Conservation (phyloP, 35 echinoderm and acorn worm genomes). For the Anneissia japonica region DNA sequence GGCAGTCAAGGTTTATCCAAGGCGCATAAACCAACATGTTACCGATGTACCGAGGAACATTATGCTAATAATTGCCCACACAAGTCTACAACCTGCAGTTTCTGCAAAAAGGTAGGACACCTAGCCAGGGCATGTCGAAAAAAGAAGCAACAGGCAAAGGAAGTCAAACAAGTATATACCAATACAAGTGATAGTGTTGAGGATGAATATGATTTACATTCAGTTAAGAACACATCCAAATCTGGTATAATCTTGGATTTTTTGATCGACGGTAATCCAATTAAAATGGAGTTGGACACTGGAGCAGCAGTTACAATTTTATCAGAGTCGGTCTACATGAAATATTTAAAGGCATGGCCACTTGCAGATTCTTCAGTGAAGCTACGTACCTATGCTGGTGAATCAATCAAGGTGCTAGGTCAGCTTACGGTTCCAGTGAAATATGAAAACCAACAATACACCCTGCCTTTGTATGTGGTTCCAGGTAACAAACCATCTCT, state of each 20-base stretch:
- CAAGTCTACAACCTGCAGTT: too few species aligned
- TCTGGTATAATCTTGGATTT: not conserved
- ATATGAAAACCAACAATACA: not conserved
- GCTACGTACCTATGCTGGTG: constrained; percentile 21
- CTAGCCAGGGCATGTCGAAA: too few species aligned
- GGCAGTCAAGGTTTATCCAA: too few species aligned
- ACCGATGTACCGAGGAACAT: too few species aligned
- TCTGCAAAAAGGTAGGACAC: too few species aligned
- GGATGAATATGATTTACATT: too few species aligned
- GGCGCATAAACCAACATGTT: too few species aligned
- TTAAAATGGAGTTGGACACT: constrained; percentile 1
- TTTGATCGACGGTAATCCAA: not conserved
- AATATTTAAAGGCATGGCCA: not conserved
- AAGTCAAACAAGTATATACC: too few species aligned
- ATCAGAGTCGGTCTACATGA: constrained; percentile 7
- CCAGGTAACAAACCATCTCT: constrained; percentile 18
- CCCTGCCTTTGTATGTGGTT: constrained; percentile 13
- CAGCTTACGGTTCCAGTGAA: constrained; percentile 14
- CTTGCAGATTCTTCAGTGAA: constrained; percentile 3
- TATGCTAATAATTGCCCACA: too few species aligned
- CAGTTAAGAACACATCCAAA: too few species aligned
- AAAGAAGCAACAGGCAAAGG: too few species aligned
- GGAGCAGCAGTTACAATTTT: constrained; percentile 2
- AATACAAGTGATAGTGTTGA: too few species aligned
- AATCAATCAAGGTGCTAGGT: not conserved